Evolutionary conservation across 2,888 invertebrate species (phyloP), one percentile per base, ranked within the genome.

Genomic region (Orchesella flavescens): DNA sequence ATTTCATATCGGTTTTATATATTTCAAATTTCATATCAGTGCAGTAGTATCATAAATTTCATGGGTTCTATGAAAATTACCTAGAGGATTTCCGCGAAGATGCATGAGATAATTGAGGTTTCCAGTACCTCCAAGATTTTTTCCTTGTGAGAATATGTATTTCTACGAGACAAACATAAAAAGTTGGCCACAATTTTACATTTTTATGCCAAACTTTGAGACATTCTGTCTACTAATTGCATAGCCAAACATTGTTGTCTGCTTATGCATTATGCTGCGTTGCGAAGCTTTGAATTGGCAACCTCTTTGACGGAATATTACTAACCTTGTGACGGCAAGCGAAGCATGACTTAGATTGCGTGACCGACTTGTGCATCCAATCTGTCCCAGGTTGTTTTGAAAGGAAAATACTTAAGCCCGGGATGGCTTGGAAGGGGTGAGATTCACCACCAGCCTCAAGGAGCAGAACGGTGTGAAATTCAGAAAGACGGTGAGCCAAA

Each of bases 61-160:
- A n/a, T n/a, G n/a, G n/a, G n/a, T n/a, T n/a, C n/a, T n/a, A n/a
- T n/a, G n/a, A 49, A 49, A 49, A 49, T 49, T 12, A 61, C 84
- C 86, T 34, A 79, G 71, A 5, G 82, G 53, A n/a, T 53, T 53
- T 9, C 17, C 84, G 1, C 86, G 66, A 13, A 84, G 49, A 63
- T 84, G 73, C 43, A 86, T 79, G 66, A 86, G 61, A 17, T 82
- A 84, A 75, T 84, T 72, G 15, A 86, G 63, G 34, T 84, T 86
- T 10, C 83, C 82, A 13, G n/a, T 53, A 15, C 86, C 86, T 0
- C 86, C 86, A n/a, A 86, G 72, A 81, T 84, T 84, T 73, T 81
- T 69, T 49, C 86, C 86, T 68, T 83, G 80, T 0, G 83, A 83
- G 65, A 81, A 76, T 17, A 76, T 74, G 65, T 84, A 77, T 79